Evolutionary conservation across 2,888 invertebrate species (phyloP).

Genomic region (Oscheius onirici): DNA sequence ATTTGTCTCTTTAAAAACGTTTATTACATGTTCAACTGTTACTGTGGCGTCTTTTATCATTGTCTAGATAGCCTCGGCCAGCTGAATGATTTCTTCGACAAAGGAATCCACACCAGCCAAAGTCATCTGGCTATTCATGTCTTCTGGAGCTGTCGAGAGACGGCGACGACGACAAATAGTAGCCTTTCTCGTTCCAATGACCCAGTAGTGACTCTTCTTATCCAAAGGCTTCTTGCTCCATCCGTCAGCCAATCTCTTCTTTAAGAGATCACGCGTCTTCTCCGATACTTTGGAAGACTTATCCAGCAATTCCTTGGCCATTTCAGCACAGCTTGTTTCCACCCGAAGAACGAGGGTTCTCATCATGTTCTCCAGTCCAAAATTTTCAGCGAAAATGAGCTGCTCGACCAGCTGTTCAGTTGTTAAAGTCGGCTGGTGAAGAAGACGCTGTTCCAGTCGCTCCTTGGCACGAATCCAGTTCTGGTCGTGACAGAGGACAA

Average conservation of each 20-base stretch:
- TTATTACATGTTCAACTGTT: too few relatives aligned
- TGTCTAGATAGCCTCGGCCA: too few relatives aligned
- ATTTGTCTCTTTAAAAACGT: too few relatives aligned
- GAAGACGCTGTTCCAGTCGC: conserved; percentile 39
- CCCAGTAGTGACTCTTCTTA: neutral
- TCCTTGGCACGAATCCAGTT: conserved; percentile 47
- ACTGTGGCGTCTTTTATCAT: too few relatives aligned
- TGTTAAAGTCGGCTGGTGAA: neutral
- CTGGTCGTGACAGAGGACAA: conserved; percentile 54
- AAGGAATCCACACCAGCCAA: too few relatives aligned
- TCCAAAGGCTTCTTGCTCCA: neutral
- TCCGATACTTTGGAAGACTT: neutral
- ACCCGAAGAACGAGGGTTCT: neutral
- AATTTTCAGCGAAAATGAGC: neutral
- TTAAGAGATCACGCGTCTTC: neutral
- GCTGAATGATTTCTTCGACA: too few relatives aligned
- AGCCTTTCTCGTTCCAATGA: too few relatives aligned
- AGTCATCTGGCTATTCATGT: too few relatives aligned
- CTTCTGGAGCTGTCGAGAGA: too few relatives aligned
- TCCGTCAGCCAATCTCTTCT: neutral
- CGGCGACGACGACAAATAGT: too few relatives aligned
- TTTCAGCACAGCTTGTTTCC: neutral
- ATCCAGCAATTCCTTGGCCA: neutral
- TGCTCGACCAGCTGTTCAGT: neutral
- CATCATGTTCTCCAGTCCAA: conserved; percentile 1